These are phyloP conservation scores for Sternotherus odoratus DNA, from an alignment of 2,797 vertebrate genomes.

Conservation along the genomic window DNA sequence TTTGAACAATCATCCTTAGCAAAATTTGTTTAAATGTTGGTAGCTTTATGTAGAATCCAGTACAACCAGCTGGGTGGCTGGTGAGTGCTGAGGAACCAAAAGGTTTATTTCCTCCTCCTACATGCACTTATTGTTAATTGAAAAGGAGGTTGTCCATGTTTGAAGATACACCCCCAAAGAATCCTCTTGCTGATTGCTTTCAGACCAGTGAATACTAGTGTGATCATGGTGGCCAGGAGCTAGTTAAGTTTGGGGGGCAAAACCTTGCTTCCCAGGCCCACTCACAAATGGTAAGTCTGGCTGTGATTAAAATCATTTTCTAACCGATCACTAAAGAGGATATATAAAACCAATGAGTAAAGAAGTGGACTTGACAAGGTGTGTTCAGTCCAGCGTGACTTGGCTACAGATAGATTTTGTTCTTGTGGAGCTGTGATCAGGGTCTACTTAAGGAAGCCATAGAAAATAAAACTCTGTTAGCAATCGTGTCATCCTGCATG, in stretches of 20 bases:
- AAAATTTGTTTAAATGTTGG: too few species aligned
- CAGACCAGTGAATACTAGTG: not conserved
- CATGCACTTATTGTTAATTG: too few species aligned
- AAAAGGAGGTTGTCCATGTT: not conserved
- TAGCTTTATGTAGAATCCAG: too few species aligned
- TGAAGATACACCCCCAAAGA: not conserved
- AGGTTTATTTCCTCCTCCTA: too few species aligned
- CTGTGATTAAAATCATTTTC: not conserved
- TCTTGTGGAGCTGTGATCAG: not conserved
- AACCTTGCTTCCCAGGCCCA: not conserved
- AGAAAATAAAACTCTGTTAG: not conserved
- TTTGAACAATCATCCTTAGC: too few species aligned
- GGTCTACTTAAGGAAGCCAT: not conserved
- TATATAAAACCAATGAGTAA: not conserved
- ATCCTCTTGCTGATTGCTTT: not conserved
- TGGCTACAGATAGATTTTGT: not conserved
- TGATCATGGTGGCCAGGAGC: not conserved
- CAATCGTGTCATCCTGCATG: not conserved
- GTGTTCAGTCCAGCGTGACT: not conserved
- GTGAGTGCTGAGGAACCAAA: too few species aligned
- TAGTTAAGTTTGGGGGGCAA: not conserved
- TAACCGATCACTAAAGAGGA: not conserved
- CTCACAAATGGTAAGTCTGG: not conserved
- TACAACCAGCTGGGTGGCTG: too few species aligned
- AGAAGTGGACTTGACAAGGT: not conserved